A percentile compares a stretch with the other conserved stretches of the same genome.
phyloP scores from a whole-genome alignment of 1,140 invertebrate genomes.

The Bombus waltoni region DNA sequence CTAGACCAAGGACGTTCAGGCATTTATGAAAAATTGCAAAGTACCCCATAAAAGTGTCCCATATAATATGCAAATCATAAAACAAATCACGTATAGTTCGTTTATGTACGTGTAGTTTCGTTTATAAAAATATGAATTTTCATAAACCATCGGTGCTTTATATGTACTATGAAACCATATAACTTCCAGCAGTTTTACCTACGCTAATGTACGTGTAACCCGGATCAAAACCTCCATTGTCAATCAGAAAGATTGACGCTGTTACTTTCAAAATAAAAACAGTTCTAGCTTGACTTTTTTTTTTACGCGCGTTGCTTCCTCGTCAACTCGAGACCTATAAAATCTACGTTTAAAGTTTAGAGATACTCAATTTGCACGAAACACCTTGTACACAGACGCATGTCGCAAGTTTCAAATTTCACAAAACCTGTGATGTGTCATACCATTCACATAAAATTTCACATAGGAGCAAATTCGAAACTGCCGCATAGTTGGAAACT shows the following conservation, averaged over 20 bases:
- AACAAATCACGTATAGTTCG: too few relatives aligned
- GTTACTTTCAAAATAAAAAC: too few relatives aligned
- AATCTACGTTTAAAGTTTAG: too few relatives aligned
- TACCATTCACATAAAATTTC: not conserved
- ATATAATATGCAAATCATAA: too few relatives aligned
- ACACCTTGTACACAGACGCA: too few relatives aligned
- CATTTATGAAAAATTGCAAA: too few relatives aligned
- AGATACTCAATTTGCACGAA: too few relatives aligned
- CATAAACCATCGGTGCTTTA: not conserved
- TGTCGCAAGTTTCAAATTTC: not conserved
- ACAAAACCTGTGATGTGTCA: not conserved
- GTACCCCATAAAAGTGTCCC: too few relatives aligned
- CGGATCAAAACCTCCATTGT: not conserved
- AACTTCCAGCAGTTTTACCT: not conserved
- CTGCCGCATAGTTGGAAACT: not conserved
- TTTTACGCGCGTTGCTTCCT: too few relatives aligned
- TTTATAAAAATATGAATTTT: not conserved
- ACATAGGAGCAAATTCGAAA: not conserved
- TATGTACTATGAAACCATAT: not conserved
- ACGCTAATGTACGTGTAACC: not conserved
- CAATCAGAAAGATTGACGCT: too few relatives aligned
- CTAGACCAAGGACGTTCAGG: rapidly evolving
- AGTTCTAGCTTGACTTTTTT: too few relatives aligned
- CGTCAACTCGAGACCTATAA: too few relatives aligned
- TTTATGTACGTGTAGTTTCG: not conserved